phyloP scores from a whole-genome alignment of 53 echinoderm and acorn worm species.

The Hippasteria phrygiana region DNA sequence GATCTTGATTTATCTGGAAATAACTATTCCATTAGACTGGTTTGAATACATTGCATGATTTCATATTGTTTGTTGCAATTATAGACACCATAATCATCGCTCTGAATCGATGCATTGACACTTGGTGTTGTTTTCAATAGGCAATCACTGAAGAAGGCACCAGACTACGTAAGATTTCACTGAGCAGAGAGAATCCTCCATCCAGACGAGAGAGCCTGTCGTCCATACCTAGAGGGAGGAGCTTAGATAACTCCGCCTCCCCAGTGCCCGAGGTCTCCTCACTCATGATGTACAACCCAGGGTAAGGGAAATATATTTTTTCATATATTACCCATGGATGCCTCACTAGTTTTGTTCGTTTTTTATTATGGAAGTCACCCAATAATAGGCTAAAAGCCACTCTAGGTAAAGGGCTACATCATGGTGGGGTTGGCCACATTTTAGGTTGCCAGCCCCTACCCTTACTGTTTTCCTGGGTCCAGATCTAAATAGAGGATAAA shows the following conservation, averaged over 20 bases:
- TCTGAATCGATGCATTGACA: background rate
- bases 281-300: conserved; percentile 90
- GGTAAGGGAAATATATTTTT: conserved; percentile 58
- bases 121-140: conserved; percentile 16
- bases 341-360: too few relatives aligned
- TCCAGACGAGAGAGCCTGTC: background rate
- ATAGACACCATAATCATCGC: background rate
- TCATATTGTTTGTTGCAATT: background rate
- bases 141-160: conserved; percentile 57
- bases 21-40: conserved; percentile 10
- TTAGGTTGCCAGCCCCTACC: too few relatives aligned
- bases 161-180: conserved; percentile 37
- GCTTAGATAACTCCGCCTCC: conserved; percentile 33
- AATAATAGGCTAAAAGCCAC: too few relatives aligned
- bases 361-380: too few relatives aligned
- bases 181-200: conserved; percentile 44
- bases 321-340: too few relatives aligned
- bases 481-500: too few relatives aligned
- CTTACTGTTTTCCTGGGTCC: too few relatives aligned
- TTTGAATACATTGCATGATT: background rate
- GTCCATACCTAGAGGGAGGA: background rate
- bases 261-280: conserved; percentile 70
- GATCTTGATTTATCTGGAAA: too few relatives aligned
- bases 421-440: too few relatives aligned
- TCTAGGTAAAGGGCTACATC: too few relatives aligned